Conservation (phyloP, 2,797 vertebrate species). For the Muscicapa comitata region DNA sequence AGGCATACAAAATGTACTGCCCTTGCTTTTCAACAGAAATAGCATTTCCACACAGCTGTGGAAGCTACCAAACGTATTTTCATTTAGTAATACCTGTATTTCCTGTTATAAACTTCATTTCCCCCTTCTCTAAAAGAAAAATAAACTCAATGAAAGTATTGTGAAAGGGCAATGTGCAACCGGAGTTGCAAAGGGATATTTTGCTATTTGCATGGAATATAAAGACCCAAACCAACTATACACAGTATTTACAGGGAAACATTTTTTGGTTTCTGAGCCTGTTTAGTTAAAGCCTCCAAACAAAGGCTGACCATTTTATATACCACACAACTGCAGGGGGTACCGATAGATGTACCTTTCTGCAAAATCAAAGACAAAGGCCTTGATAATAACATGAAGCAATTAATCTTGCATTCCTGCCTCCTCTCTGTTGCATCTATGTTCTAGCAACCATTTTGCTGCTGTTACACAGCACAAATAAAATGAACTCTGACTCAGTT, state of each 20-base stretch:
- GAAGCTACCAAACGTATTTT: conserved; percentile 13
- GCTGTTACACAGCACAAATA: background rate
- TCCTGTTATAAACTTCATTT: background rate
- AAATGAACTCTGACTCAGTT: background rate
- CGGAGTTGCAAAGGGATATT: background rate
- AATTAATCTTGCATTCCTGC: background rate
- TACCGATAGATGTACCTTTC: background rate
- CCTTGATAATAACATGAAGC: background rate
- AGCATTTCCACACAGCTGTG: conserved; percentile 2
- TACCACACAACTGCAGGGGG: background rate
- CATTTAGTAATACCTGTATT: conserved; percentile 22
- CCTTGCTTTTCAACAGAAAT: conserved; percentile 25
- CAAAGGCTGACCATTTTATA: background rate
- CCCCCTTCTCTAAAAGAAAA: conserved; percentile 48
- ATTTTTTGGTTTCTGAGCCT: background rate
- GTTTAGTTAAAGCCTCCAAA: background rate
- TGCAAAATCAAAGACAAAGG: background rate
- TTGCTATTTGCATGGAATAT: background rate
- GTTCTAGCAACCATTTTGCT: background rate
- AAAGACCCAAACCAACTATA: background rate
- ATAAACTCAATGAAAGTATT: conserved; percentile 19
- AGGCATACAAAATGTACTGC: background rate
- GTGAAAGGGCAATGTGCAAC: conserved; percentile 5
- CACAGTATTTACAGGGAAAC: background rate
- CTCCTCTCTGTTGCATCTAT: background rate